These are phyloP conservation scores for Imbricaverruca yamaguchii DNA, from an alignment of 2,888 invertebrate genomes.

Conservation along the genomic window DNA sequence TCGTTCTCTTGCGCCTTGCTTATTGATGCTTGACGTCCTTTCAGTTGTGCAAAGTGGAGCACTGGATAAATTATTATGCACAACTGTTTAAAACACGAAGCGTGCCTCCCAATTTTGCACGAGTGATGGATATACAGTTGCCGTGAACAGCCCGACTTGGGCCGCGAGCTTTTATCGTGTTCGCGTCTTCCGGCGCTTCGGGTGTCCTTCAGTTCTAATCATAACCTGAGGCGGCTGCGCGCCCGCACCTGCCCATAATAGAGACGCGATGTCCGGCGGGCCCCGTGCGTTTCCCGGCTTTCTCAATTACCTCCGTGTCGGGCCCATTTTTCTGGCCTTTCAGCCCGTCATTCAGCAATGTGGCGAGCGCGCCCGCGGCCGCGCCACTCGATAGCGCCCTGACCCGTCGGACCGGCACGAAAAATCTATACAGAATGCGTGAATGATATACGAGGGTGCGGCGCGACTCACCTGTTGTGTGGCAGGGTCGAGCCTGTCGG, in stretches of 20 bases:
- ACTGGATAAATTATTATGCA: too few species aligned
- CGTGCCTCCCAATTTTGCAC: too few species aligned
- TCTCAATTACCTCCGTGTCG: neutral
- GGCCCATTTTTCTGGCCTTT: slow-evolving; percentile 10
- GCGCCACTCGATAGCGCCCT: neutral
- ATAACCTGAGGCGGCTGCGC: neutral
- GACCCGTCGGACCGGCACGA: neutral
- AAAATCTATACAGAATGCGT: neutral
- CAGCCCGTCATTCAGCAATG: neutral
- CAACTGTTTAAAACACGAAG: too few species aligned
- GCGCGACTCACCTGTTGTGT: neutral
- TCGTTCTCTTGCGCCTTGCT: too few species aligned
- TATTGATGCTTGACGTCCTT: too few species aligned
- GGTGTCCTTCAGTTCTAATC: neutral
- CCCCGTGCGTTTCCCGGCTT: neutral
- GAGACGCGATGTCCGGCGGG: too few species aligned
- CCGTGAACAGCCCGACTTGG: too few species aligned
- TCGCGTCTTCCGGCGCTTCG: too few species aligned
- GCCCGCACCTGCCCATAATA: too few species aligned
- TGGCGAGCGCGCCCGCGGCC: neutral
- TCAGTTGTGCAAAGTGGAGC: too few species aligned
- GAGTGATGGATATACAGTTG: too few species aligned
- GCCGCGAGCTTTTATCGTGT: too few species aligned
- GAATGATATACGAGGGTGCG: slow-evolving; percentile 1
- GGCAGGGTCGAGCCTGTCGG: neutral